Evolutionary conservation across 1,140 invertebrate genomes (phyloP), one percentile per base, ranked within the genome.

Genomic region (Drusus annulatus): DNA sequence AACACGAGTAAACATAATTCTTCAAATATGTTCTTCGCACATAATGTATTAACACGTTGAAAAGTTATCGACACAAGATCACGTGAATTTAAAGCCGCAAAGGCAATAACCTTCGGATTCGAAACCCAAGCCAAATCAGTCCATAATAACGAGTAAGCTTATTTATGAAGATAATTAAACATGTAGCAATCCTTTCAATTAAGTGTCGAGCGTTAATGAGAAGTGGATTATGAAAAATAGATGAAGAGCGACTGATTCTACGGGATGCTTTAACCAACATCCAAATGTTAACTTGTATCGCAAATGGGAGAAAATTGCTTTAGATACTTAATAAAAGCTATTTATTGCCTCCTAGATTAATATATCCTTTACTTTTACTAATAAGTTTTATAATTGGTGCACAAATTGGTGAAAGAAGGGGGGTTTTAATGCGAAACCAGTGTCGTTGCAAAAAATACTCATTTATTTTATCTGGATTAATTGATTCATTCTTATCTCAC

Each of bases 111-210:
- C 19, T 23, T 63, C 15, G 60, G 21, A 28, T 31, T 31, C 21
- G 25, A 63, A 63, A 63, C 25, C 25, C 16, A 63, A n/a, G 3
- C n/a, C 5, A 17, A 56, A 17, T 63, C 25, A 4, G 62, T 25
- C 8, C 16, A n/a, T n/a, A 13, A 21, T 63, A 28, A 31, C 25
- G 21, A 16, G 21, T 28, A 16, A 63, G 25, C 2, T 63, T 28
- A 51, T 50, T 69, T 50, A 69, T 45, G 13, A 69, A 51, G 36
- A n/a, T 51, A 69, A 69, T 69, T 69, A 69, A 69, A 69, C 50
- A 69, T 51, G 65, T 69, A 19, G 31, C 65, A 69, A 69, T 69
- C 65, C 65, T 69, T 69, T 69, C 65, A 69, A 69, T 69, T 50
- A 51, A 51, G 45, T 19, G 36, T n/a, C 16, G n/a, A 51, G 13